Base-by-base conservation (phyloP, 2,888 invertebrate species). In the Chrysodeixis includens region DNA sequence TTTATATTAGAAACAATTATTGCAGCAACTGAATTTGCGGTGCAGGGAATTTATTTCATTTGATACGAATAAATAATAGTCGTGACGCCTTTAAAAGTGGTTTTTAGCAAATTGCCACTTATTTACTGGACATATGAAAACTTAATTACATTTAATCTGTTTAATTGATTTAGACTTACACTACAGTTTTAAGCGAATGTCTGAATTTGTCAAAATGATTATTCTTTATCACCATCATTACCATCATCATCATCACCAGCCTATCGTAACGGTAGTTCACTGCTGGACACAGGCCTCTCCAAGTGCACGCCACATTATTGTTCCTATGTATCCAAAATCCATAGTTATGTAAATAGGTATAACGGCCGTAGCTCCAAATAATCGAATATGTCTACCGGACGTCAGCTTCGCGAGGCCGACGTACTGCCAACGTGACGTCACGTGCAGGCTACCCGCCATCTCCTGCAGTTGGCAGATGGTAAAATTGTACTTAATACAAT, bases 401-500 rank as follows among this genome's bases (percentile, higher is more conserved):
- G 73, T 81, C 76, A 76, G 67, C 67, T 69, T 18, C 64, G 74
- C 61, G 67, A 67, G 66, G 71, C 71, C 73, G 72, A 72, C 62
- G 69, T 63, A 77, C 70, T 61, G 66, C 71, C 69, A 69, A 74
- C 75, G 71, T 81, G 72, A 71, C 75, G 73, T 77, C 77, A 82
- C 83, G 83, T 76, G 71, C 83, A 81, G 69, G 64, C 66, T 67
- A 69, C 71, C 75, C 71, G 58, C 59, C 65, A 67, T 72, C 66
- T 63, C 70, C 73, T 80, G 77, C 74, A 79, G 68, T 76, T 83
- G 80, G 71, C 80, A 84, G 84, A 77, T 69, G 72, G 73, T 71
- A 75, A 78, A 74, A 77, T 79, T 76, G 81, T 82, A 76, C 77
- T 63, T 74, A 82, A 79, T 79, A 72, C 70, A 70, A 81, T 79